Evolutionary conservation across 2,797 vertebrate species (phyloP).

Genomic region (Stomatorhinus walkeri): DNA sequence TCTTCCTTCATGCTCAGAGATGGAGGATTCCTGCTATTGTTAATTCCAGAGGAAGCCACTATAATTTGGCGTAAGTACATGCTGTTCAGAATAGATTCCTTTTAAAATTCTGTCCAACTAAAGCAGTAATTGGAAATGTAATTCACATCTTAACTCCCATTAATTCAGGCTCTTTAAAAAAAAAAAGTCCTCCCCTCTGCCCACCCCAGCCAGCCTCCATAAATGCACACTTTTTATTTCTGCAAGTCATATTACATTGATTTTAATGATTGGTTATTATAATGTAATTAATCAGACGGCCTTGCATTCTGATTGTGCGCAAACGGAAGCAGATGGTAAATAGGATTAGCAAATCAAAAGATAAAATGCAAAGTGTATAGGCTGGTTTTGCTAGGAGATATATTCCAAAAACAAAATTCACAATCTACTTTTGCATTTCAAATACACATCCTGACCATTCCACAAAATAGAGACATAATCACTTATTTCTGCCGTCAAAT

Average conservation of each 20-base stretch:
- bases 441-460: neutral
- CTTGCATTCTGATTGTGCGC: neutral
- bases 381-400: neutral
- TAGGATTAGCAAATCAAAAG: neutral
- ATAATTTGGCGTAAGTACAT: conserved; percentile 77
- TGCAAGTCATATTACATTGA: conserved; percentile 4
- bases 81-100: conserved; percentile 78
- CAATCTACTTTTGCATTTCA: neutral
- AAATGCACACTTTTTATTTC: neutral
- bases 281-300: neutral
- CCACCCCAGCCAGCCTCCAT: neutral
- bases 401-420: neutral
- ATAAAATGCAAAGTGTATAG: neutral
- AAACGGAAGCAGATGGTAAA: neutral
- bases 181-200: neutral
- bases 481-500: neutral
- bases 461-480: neutral
- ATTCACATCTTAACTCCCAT: conserved; percentile 65
- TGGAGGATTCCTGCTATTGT: conserved; percentile 49
- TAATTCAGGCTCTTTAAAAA: conserved; percentile 39
- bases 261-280: neutral
- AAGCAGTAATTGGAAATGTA: conserved; percentile 78
- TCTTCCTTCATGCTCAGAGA: conserved; percentile 35
- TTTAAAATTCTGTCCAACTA: conserved; percentile 59
- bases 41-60: conserved; percentile 63